phyloP scores from a whole-genome alignment of 2,888 invertebrate species.

The Philereme transversata region DNA sequence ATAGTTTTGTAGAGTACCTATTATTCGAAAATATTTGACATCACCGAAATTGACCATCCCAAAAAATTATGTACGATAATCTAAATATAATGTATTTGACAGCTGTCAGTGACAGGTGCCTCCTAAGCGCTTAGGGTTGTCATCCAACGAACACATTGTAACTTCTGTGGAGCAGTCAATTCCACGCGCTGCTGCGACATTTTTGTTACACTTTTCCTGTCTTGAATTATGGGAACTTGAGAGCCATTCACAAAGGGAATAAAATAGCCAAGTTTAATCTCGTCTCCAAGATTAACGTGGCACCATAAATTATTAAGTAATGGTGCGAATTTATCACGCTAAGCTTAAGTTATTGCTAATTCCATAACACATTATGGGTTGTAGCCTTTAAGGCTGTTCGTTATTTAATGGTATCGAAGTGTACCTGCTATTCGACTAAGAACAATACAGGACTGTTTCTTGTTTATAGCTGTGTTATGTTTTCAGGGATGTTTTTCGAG shows the following conservation, averaged over 20 bases:
- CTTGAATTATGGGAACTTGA: conserved; percentile 6
- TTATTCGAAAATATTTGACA: too few species aligned
- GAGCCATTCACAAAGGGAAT: conserved; percentile 10
- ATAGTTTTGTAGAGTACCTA: too few species aligned
- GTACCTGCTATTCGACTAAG: conserved; percentile 2
- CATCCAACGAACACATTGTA: too few species aligned
- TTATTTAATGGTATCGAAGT: conserved; percentile 18
- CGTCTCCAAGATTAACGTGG: conserved; percentile 23
- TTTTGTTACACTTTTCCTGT: background rate
- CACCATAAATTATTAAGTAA: conserved; percentile 30
- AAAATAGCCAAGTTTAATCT: conserved; percentile 25
- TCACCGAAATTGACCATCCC: too few species aligned
- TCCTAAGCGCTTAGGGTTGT: too few species aligned
- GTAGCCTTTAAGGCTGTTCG: conserved; percentile 3
- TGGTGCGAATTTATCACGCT: conserved; percentile 30
- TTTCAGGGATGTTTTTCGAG: too few species aligned
- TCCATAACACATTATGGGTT: conserved; percentile 23
- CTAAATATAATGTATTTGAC: too few species aligned
- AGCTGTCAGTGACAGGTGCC: too few species aligned
- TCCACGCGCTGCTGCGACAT: too few species aligned
- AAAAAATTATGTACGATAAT: too few species aligned
- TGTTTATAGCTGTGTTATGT: background rate
- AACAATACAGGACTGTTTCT: background rate
- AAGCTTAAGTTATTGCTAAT: conserved; percentile 31
- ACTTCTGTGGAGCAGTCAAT: too few species aligned